Evolutionary conservation across 2,797 vertebrate genomes (phyloP).

Genomic region (Uromys caudimaculatus): DNA sequence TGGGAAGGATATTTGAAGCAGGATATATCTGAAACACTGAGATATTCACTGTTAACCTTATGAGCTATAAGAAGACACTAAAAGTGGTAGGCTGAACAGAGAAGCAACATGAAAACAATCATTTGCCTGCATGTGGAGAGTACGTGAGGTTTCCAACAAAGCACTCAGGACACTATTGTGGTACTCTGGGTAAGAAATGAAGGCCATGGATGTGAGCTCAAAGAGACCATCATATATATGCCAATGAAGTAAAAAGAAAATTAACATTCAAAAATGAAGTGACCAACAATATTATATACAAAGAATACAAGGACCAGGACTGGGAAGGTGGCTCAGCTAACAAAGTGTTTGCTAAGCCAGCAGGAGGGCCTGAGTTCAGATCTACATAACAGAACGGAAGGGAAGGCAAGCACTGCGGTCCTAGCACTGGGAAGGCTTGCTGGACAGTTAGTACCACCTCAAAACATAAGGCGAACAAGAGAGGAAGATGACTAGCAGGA

Average conservation of each 20-base stretch:
- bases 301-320: neutral
- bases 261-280: neutral
- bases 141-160: neutral
- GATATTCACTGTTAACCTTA: neutral
- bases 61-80: neutral
- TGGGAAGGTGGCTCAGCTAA: neutral
- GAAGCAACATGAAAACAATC: neutral
- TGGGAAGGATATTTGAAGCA: neutral
- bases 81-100: neutral
- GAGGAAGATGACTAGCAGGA: neutral
- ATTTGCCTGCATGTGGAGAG: neutral
- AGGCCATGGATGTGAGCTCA: neutral
- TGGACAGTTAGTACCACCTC: neutral
- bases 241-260: neutral
- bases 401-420: neutral
- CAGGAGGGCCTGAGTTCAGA: neutral
- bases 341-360: neutral
- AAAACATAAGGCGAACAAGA: neutral
- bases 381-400: neutral
- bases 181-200: constrained; percentile 17
- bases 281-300: neutral
- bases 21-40: neutral
- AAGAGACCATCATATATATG: neutral
- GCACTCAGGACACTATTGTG: neutral
- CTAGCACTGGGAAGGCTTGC: neutral